Conservation (phyloP, 2,113 vertebrate genomes). For the Periophthalmodon schlosseri region DNA sequence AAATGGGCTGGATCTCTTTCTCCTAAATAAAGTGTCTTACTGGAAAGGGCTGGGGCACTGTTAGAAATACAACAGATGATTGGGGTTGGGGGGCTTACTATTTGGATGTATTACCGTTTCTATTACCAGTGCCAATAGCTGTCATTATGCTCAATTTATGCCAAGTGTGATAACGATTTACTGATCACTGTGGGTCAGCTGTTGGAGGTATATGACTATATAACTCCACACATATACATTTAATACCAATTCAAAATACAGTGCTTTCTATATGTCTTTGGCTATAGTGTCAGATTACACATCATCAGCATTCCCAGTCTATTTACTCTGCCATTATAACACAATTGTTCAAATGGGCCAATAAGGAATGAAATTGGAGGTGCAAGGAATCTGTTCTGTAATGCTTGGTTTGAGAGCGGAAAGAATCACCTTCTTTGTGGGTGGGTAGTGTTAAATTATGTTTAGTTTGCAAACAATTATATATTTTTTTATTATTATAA, state of each 20-base stretch:
- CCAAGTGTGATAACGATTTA: slow-evolving; percentile 36
- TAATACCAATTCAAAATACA: slow-evolving; percentile 48
- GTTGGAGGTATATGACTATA: slow-evolving; percentile 46
- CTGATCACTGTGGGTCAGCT: slow-evolving; percentile 36
- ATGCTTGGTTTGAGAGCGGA: slow-evolving; percentile 61
- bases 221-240: slow-evolving; percentile 56
- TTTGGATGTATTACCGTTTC: slow-evolving; percentile 16
- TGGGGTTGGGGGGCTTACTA: background rate
- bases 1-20: slow-evolving; percentile 6
- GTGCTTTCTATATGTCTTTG: slow-evolving; percentile 47
- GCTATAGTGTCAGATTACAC: slow-evolving; percentile 61
- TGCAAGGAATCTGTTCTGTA: slow-evolving; percentile 56
- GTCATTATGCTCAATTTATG: slow-evolving; percentile 39
- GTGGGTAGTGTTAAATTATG: background rate
- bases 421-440: slow-evolving; percentile 1
- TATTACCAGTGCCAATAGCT: slow-evolving; percentile 34
- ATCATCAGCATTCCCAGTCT: slow-evolving; percentile 70
- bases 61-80: slow-evolving; percentile 21
- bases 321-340: slow-evolving; percentile 67
- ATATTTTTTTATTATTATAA: background rate
- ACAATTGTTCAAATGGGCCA: slow-evolving; percentile 67
- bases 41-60: slow-evolving; percentile 4
- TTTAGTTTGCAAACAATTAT: no score
- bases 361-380: slow-evolving; percentile 65
- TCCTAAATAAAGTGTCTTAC: slow-evolving; percentile 8